Evolutionary conservation across 2,888 invertebrate species (phyloP), one percentile per base, ranked within the genome.

Genomic region (Elegia similella): DNA sequence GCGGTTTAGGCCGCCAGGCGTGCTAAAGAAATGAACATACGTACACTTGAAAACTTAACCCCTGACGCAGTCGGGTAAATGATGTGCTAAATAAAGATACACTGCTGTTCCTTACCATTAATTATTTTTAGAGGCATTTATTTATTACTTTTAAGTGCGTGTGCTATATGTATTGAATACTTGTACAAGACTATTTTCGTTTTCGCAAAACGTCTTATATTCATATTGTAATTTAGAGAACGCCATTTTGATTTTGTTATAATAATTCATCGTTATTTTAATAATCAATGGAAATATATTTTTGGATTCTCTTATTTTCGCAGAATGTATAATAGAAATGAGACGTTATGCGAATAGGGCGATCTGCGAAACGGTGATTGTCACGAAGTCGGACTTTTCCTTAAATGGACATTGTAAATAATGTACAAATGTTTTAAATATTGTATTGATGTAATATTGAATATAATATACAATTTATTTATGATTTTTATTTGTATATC

Each of bases 381-480:
- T 10, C 38, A 12, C 5, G n/a, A 38, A n/a, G n/a, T 38, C 38
- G 38, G n/a, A 38, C 38, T 38, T 38, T 38, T 23, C 23, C 46
- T 29, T 46, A 46, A 46, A 48, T 29, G 23, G 29, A 54, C 62
- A 62, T 61, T 68, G 64, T 70, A 68, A 67, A 67, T 67, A 67
- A 53, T 71, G 72, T 71, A 71, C 63, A 70, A 68, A 66, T 54
- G 57, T 62, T 58, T 60, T 64, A 59, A 42, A 46, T 52, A 59
- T 61, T 59, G 30, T 46, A 17, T 23, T 48, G 13, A 48, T 48
- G 15, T 30, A 48, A 48, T 32, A 48, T 30, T 38, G 12, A 38
- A 38, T 38, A 48, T 32, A n/a, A 7, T 56, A 34, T 29, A 38
- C 15, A 56, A 53, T 55, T 57, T 8, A 32, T 38, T 43, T 16